Percentiles rank a stretch among this genome's conserved stretches.
These are phyloP conservation scores for Cosmia pyralina DNA, from an alignment of 2,888 invertebrate species.

Conservation along the genomic window DNA sequence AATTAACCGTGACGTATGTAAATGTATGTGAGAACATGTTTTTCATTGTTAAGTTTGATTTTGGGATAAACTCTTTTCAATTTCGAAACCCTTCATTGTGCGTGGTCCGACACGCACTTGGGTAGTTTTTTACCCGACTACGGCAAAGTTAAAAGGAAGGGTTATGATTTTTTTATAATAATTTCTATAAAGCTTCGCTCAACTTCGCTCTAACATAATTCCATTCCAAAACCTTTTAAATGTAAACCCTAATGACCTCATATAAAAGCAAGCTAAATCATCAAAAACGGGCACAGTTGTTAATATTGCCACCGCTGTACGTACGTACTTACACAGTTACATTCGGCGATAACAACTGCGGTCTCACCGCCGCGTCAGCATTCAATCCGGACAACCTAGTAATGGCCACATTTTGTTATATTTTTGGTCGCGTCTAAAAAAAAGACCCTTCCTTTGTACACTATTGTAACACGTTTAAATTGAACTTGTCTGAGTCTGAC, in stretches of 20 bases:
- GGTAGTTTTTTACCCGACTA: too few species aligned
- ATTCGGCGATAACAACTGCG: conserved; percentile 55
- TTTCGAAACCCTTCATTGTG: too few species aligned
- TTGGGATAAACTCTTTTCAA: too few species aligned
- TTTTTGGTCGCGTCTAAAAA: conserved; percentile 46
- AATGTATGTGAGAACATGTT: too few species aligned
- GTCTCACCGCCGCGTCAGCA: conserved; percentile 53
- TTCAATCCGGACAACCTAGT: conserved; percentile 63
- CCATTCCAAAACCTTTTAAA: conserved; percentile 5
- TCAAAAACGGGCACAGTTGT: conserved; percentile 24
- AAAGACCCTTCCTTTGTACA: conserved; percentile 35
- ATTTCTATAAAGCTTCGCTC: neutral
- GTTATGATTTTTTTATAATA: neutral
- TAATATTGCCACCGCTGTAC: conserved; percentile 21
- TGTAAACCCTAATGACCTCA: conserved; percentile 13
- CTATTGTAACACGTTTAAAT: conserved; percentile 23
- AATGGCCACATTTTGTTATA: conserved; percentile 62
- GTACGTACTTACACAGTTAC: conserved; percentile 18
- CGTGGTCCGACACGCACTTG: too few species aligned
- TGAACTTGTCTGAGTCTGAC: conserved; percentile 10
- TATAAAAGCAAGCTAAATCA: conserved; percentile 26
- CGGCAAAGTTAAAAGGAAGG: too few species aligned
- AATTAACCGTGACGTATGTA: too few species aligned
- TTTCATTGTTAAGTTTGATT: too few species aligned
- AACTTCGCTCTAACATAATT: conserved; percentile 1